Conservation (phyloP, 2,797 vertebrate genomes). For the Rhyacichthys aspro region DNA sequence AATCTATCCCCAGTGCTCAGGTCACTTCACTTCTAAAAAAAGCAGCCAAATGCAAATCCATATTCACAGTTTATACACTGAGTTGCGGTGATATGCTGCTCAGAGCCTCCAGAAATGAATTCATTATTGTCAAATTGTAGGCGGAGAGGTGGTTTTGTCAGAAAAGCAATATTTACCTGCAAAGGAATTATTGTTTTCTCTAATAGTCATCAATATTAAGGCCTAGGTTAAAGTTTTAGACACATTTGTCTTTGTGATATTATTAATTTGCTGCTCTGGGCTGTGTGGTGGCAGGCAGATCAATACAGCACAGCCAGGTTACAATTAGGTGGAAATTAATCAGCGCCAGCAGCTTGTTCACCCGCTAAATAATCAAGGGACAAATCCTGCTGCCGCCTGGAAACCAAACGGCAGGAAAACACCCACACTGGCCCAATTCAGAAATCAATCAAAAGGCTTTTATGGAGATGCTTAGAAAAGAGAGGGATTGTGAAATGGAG, state of each 20-base stretch:
- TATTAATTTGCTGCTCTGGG: constrained; percentile 68
- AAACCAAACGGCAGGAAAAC: constrained; percentile 52
- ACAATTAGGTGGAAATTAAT: constrained; percentile 78
- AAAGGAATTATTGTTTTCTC: constrained; percentile 62
- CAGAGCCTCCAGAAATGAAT: constrained; percentile 49
- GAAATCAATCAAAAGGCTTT: constrained; percentile 74
- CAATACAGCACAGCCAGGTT: constrained; percentile 65
- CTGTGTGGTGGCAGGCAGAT: constrained; percentile 63
- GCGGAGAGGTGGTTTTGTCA: constrained; percentile 50
- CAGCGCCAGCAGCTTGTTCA: constrained; percentile 56
- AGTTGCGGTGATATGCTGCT: constrained; percentile 55
- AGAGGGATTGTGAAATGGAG: constrained; percentile 59
- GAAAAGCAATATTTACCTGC: constrained; percentile 69
- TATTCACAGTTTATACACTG: constrained; percentile 81
- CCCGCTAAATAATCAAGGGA: constrained; percentile 69
- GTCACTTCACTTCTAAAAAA: no score
- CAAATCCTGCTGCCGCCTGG: constrained; percentile 34
- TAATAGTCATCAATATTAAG: constrained; percentile 58
- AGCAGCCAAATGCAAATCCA: constrained; percentile 72
- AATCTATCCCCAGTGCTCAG: no score
- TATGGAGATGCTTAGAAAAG: constrained; percentile 65
- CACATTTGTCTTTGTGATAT: constrained; percentile 68
- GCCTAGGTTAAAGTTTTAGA: constrained; percentile 65
- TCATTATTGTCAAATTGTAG: constrained; percentile 51
- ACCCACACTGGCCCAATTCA: constrained; percentile 32